Conservation (phyloP, 2,888 invertebrate genomes). For the Drosophila merina region DNA sequence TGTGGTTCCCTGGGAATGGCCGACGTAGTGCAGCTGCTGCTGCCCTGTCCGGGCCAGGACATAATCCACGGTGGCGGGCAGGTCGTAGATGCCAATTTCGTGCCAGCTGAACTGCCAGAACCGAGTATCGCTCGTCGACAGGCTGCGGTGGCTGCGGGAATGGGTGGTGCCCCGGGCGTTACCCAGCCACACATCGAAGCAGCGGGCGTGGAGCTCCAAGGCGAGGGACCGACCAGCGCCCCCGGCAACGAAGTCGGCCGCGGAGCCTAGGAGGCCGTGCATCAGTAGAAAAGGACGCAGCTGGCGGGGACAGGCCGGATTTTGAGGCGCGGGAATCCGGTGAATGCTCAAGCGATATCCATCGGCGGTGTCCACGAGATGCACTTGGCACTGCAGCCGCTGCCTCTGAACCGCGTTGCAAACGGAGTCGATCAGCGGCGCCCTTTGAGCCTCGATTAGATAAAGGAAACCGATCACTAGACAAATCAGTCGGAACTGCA, state of each 20-base stretch:
- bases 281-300: constrained; percentile 72
- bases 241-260: constrained; percentile 75
- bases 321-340: constrained; percentile 71
- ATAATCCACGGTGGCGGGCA: constrained; percentile 79
- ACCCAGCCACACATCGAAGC: constrained; percentile 82
- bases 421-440: constrained; percentile 60
- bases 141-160: constrained; percentile 71
- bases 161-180: constrained; percentile 81
- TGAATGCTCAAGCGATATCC: constrained; percentile 79
- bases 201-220: constrained; percentile 73
- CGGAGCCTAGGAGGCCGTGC: constrained; percentile 82
- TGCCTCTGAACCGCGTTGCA: constrained; percentile 72
- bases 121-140: constrained; percentile 62
- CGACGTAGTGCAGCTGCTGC: constrained; percentile 77
- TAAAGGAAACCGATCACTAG: background rate
- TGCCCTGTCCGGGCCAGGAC: constrained; percentile 71
- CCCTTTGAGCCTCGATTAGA: constrained; percentile 3
- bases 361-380: constrained; percentile 77
- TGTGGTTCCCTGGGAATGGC: constrained; percentile 82
- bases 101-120: constrained; percentile 83
- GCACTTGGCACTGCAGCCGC: constrained; percentile 71
- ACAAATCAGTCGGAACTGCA: constrained; percentile 21
- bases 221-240: constrained; percentile 71
- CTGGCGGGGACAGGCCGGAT: constrained; percentile 11
- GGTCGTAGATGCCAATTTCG: constrained; percentile 81